Base-by-base conservation (phyloP, 2,797 vertebrate genomes). In the Halcyon chelicuti region DNA sequence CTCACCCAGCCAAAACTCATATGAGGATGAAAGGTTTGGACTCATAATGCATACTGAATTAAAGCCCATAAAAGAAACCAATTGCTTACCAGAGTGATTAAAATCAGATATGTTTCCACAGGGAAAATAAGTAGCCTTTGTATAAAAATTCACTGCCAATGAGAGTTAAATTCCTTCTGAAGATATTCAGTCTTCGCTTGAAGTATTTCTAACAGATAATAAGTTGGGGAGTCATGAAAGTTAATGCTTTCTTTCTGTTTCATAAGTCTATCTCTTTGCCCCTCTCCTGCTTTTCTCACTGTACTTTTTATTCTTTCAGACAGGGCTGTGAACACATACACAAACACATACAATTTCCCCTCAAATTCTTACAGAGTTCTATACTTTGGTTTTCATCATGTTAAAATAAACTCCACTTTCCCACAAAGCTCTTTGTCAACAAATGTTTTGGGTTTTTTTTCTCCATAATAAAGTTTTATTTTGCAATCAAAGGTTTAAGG, bases 41-140 rank as follows among this genome's bases (percentile, higher is more conserved):
- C 70, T 81, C 91, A 86, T 91, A 91, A 91, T 88, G 18, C n/a
- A 77, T 66, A 78, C n/a, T 81, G 79, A 91, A 94, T 80, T 86
- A 94, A 88, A 83, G 35, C 31, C 73, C 39, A 90, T 96, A 91
- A 93, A 96, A 81, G 44, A 90, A 95, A 73, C 47, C 47, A 86
- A 93, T 75, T 91, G 89, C 94, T 95, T 96, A 94, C 72, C 26
- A 75, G 39, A 91, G 79, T 51, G 78, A 95, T 96, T 94, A 95
- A 92, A 86, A 85, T 88, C 68, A 49, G 54, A 14, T 83, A 92
- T 81, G 68, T 75, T 88, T 93, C 92, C 82, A 86, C 9, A 31
- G 86, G 91, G 93, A 92, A 90, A 93, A 91, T 70, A 86, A 73
- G 75, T 80, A 90, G 14, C 22, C 55, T 86, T 67, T 81, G 84